Evolutionary conservation across 2,113 vertebrate genomes (phyloP), one percentile per base, ranked within the genome.

Genomic region (Morphnarchus princeps): DNA sequence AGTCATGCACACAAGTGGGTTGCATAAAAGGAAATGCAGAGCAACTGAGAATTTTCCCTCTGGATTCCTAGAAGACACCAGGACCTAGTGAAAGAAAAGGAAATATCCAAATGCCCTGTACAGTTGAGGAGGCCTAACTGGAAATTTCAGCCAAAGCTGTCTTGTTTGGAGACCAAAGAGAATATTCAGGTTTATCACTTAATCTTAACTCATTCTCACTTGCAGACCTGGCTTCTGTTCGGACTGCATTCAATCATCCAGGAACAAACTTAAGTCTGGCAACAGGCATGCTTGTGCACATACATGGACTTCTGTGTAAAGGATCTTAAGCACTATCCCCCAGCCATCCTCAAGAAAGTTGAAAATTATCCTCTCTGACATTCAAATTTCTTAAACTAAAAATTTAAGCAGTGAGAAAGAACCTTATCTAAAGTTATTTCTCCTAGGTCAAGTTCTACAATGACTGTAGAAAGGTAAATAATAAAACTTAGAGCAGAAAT

Each of bases 311-410:
- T 49, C 29, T 47, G 10, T 24, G 9, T 22, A 28, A 86, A 65
- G 25, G n/a, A 69, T 31, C 70, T 92, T 49, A 80, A 94, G 69
- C 58, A 81, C 32, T 45, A 81, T 10, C 22, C 50, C 7, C 61
- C 82, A 67, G 77, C 10, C 47, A 52, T 18, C 82, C 59, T 16
- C 34, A 70, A 32, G 86, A 13, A 79, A 71, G 31, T 43, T 69
- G 40, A 72, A 92, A 79, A 82, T 67, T 3, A 87, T n/a, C 84
- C 17, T 54, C 26, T 61, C 57, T 78, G 28, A 28, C 71, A 32
- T 62, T 89, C 69, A 78, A 29, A 84, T 19, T 40, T 62, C 80
- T 81, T 67, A n/a, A 76, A 36, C 15, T 38, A 91, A 92, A 93
- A 61, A 26, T 29, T 9, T 25, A 65, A 82, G 57, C 40, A 66